Evolutionary conservation across 2,888 invertebrate species (phyloP).

Genomic region (Ophion slaviceki): DNA sequence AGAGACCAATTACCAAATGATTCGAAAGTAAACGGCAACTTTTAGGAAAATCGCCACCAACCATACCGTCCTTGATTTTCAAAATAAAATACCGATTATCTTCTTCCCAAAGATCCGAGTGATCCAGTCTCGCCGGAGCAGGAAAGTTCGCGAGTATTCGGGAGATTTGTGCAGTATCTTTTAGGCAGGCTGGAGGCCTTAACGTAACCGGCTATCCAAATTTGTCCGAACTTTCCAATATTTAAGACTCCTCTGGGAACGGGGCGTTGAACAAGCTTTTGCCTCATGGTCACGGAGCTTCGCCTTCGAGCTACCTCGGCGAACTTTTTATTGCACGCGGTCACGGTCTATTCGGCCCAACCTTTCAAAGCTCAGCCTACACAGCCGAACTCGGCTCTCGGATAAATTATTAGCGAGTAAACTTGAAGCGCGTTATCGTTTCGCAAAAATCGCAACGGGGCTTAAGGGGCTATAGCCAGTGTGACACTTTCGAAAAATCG

Average conservation of each 20-base stretch:
- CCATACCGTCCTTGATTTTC: no score
- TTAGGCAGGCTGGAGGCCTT: not conserved
- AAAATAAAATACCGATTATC: no score
- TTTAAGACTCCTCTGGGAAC: slow-evolving; percentile 49
- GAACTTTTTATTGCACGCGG: slow-evolving; percentile 16
- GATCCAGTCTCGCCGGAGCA: not conserved
- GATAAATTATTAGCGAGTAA: slow-evolving; percentile 9
- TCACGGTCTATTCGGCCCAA: slow-evolving; percentile 25
- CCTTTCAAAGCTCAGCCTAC: not conserved
- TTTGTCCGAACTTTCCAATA: slow-evolving; percentile 46
- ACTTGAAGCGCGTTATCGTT: not conserved
- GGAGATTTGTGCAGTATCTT: slow-evolving; percentile 28
- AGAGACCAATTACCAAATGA: no score
- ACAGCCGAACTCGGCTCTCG: not conserved
- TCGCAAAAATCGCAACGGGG: not conserved
- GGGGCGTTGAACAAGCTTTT: slow-evolving; percentile 13
- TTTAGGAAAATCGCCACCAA: no score
- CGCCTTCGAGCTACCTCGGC: not conserved
- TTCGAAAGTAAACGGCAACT: no score
- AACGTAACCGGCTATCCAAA: slow-evolving; percentile 28
- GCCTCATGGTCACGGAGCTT: slow-evolving; percentile 16
- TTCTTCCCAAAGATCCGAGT: not conserved
- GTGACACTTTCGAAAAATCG: no score
- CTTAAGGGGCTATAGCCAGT: no score
- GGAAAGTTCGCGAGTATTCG: slow-evolving; percentile 29